These are phyloP conservation scores for Frankliniella fusca DNA, from an alignment of 2,888 invertebrate genomes.

Conservation along the genomic window DNA sequence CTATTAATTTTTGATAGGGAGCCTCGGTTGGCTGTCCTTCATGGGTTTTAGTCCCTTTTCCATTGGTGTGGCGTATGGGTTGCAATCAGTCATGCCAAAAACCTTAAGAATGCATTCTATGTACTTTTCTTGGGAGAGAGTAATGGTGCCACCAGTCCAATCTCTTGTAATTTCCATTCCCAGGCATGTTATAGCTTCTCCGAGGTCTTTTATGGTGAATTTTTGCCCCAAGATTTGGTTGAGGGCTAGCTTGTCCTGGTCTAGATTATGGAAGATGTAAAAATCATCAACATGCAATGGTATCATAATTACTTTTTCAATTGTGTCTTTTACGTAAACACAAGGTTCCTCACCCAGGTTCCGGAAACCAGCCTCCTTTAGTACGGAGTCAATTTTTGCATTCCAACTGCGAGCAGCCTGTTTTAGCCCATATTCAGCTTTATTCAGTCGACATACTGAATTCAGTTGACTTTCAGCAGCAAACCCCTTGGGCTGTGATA, in stretches of 20 bases:
- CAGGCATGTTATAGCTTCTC: conserved; percentile 31
- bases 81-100: conserved; percentile 39
- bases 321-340: not conserved
- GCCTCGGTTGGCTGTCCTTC: too few relatives aligned
- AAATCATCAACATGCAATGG: conserved; percentile 39
- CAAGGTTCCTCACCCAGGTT: not conserved
- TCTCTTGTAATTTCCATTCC: too few relatives aligned
- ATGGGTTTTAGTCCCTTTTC: not conserved
- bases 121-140: too few relatives aligned
- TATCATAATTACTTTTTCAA: conserved; percentile 36
- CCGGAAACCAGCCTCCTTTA: not conserved
- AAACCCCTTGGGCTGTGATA: conserved; percentile 38
- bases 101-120: conserved; percentile 33
- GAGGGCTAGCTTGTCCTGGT: conserved; percentile 30
- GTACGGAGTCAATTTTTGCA: too few relatives aligned
- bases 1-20: too few relatives aligned
- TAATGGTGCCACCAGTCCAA: too few relatives aligned
- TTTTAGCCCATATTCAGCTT: conserved; percentile 38
- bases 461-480: not conserved
- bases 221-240: conserved; percentile 32
- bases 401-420: conserved; percentile 36
- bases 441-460: conserved; percentile 36
- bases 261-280: too few relatives aligned
- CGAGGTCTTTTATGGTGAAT: conserved; percentile 37
- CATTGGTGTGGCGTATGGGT: conserved; percentile 38